phyloP scores from a whole-genome alignment of 2,113 vertebrate species.

The Cepphus grylle region DNA sequence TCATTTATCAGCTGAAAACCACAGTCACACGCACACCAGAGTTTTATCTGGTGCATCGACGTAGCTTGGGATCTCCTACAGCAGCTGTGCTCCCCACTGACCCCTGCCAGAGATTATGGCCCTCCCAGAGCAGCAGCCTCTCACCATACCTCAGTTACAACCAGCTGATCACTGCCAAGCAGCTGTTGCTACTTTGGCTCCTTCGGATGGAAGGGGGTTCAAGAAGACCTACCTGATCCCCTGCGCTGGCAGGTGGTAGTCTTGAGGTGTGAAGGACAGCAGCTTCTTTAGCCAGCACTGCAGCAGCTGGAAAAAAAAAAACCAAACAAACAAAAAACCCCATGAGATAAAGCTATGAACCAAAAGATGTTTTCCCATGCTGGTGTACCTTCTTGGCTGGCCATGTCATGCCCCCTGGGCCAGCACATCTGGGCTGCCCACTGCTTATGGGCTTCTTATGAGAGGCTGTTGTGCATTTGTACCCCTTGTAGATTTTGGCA shows the following conservation, averaged over 20 bases:
- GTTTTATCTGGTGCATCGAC: neutral
- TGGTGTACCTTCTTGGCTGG: neutral
- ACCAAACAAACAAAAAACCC: no score
- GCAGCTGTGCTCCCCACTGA: neutral
- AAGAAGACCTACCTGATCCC: neutral
- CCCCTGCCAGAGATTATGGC: neutral
- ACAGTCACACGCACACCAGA: neutral
- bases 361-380: neutral
- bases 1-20: neutral
- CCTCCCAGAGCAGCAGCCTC: neutral
- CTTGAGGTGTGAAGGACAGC: neutral
- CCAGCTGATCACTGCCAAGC: neutral
- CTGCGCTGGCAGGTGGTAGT: accelerated
- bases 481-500: neutral
- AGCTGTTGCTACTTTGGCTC: neutral
- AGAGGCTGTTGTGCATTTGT: neutral
- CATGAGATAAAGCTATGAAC: neutral
- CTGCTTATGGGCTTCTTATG: neutral
- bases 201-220: neutral
- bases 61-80: neutral
- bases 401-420: neutral
- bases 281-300: neutral
- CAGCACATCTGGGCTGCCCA: neutral
- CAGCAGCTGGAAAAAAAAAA: neutral
- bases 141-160: neutral